Evolutionary conservation across 2,888 invertebrate genomes (phyloP).

Genomic region (Tetanocera ferruginea): DNA sequence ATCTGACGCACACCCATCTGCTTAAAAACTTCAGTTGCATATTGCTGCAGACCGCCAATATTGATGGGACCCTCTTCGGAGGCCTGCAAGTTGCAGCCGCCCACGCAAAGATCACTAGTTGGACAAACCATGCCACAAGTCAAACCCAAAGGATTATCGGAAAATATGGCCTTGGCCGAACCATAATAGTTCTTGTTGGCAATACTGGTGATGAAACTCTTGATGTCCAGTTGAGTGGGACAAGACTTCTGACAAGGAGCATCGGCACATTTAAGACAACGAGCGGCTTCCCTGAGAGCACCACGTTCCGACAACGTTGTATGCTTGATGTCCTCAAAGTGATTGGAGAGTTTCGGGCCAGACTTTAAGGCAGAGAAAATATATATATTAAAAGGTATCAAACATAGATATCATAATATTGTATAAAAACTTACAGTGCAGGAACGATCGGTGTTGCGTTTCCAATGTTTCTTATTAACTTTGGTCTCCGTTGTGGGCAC

Average conservation of each 20-base stretch:
- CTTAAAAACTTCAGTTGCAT: constrained; percentile 96
- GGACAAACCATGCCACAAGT: constrained; percentile 99
- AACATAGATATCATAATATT: no score
- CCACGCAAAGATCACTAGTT: constrained; percentile 97
- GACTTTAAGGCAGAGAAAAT: constrained; percentile 44
- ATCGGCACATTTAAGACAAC: constrained; percentile 93
- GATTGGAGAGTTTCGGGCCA: constrained; percentile 82
- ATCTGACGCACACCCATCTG: constrained; percentile 93
- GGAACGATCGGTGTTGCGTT: constrained; percentile 88
- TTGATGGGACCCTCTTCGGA: constrained; percentile 98
- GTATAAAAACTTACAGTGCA: constrained; percentile 78
- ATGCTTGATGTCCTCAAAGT: constrained; percentile 97
- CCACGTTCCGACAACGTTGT: constrained; percentile 97
- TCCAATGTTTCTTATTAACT: constrained; percentile 93
- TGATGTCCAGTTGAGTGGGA: constrained; percentile 97
- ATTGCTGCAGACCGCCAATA: constrained; percentile 98
- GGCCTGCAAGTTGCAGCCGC: constrained; percentile 96
- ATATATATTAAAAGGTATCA: neutral
- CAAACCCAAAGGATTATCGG: constrained; percentile 95
- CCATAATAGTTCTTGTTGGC: constrained; percentile 99
- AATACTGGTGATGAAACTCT: constrained; percentile 96
- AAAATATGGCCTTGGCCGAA: constrained; percentile 94
- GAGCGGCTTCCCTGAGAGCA: constrained; percentile 88
- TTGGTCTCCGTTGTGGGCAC: constrained; percentile 91
- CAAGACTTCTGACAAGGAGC: constrained; percentile 99